Base-by-base conservation (phyloP, 1,140 invertebrate genomes). In the Bombus impatiens region DNA sequence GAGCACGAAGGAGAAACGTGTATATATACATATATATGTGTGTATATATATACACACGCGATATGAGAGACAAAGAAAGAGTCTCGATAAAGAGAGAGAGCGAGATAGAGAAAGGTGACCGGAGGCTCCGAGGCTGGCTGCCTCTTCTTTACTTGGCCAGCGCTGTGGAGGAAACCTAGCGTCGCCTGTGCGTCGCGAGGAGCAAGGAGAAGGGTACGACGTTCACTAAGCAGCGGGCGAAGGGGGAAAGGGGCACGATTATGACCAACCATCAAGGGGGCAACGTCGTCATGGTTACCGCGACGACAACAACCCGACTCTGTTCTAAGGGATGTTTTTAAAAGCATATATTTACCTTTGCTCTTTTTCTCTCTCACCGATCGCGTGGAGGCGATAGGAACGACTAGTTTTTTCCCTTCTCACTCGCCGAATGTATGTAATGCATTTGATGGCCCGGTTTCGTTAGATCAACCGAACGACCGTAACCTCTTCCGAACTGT, bases 211-310 rank as follows among this genome's bases (percentile, higher is more conserved):
- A 74, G 68, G 78, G 82, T 47, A 82, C 70, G 68, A 57, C 65
- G 86, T 75, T 87, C 77, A 47, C 78, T 65, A 79, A 67, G 76
- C 35, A 53, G 44, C 25, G 57, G 35, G 47, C 47, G 8, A 18
- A 5, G 86, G 87, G 74, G 83, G 59, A 47, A 59, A 62, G 89
- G 78, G 83, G 82, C 79, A 89, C 89, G 91, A 86, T 93, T 92
- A 93, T 93, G 93, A 94, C 93, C 93, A 93, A 93, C 93, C 92
- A 93, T 91, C 91, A 84, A 93, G 92, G 92, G 93, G 92, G 90
- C 90, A 93, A 88, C 93, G 94, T 95, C 87, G 90, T 93, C 92
- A 95, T 95, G 94, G 93, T 92, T 93, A 95, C 94, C 90, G 82
- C 92, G 92, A 94, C 94, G 93, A 95, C 94, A 95, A 95, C 94